These are phyloP conservation scores for Acanthoscelides obtectus DNA, from an alignment of 2,888 invertebrate species.

Conservation along the genomic window DNA sequence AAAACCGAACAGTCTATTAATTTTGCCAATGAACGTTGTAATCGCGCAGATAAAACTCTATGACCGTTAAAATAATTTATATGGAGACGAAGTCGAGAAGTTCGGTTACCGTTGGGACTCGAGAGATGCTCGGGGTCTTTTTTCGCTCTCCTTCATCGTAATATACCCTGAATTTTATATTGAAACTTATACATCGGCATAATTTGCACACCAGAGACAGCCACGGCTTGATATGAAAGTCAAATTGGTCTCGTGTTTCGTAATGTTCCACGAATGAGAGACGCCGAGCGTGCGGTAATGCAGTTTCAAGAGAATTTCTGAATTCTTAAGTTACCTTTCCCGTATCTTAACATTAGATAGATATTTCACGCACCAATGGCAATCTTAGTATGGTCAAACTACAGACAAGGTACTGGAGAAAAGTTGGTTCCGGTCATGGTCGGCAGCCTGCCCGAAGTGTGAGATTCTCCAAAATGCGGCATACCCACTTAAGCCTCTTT, in stretches of 20 bases:
- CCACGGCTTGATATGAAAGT: background rate
- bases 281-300: background rate
- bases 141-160: background rate
- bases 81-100: background rate
- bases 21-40: background rate
- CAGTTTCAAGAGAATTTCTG: background rate
- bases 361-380: no score
- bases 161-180: constrained; percentile 1
- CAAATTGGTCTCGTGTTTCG: constrained; percentile 13
- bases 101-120: background rate
- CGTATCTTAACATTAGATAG: no score
- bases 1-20: background rate
- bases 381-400: no score
- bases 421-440: no score
- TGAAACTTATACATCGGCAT: background rate
- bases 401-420: no score
- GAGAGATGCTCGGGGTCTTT: background rate
- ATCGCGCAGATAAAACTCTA: background rate
- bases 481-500: no score
- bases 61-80: background rate
- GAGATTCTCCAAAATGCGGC: no score
- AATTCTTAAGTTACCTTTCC: background rate
- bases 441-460: no score
- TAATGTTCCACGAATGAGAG: background rate
- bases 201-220: background rate